Percentiles rank a stretch among this genome's conserved stretches.
Evolutionary conservation across 2,113 vertebrate species (phyloP).

Genomic region (Odontophorus gujanensis): DNA sequence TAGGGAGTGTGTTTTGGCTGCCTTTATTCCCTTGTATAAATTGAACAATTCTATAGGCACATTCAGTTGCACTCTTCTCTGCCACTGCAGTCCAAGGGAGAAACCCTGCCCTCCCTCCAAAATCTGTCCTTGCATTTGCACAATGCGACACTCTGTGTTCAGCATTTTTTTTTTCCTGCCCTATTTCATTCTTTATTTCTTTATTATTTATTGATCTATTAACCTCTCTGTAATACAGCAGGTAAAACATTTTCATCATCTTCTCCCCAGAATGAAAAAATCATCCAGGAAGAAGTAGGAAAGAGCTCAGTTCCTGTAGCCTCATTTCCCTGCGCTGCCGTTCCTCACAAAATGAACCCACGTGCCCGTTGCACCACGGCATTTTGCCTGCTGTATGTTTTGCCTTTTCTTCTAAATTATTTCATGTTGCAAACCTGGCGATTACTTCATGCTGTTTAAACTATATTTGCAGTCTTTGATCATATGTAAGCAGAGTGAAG

Average conservation of each 20-base stretch:
- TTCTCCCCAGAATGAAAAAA: constrained; percentile 75
- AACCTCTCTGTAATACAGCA: constrained; percentile 63
- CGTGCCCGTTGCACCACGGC: constrained; percentile 23
- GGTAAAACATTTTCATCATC: constrained; percentile 81
- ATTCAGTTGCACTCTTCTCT: neutral
- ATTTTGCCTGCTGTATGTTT: constrained; percentile 51
- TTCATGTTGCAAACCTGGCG: constrained; percentile 72
- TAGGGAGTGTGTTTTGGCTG: neutral
- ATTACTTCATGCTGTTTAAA: constrained; percentile 85
- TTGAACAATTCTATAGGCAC: neutral
- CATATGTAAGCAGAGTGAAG: constrained; percentile 76
- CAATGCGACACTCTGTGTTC: neutral
- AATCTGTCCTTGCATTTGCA: neutral
- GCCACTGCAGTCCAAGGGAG: neutral
- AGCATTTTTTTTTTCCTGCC: neutral
- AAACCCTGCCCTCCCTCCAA: neutral
- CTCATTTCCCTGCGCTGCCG: constrained; percentile 68
- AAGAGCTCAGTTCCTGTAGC: constrained; percentile 73
- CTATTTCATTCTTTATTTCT: neutral
- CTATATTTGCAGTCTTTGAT: constrained; percentile 81
- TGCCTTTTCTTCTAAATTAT: constrained; percentile 74
- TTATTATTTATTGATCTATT: neutral
- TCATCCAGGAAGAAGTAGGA: constrained; percentile 77
- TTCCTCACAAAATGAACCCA: constrained; percentile 77
- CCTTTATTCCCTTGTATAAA: neutral